A percentile compares a stretch with the other conserved stretches of the same genome.
Evolutionary conservation across 30 jellyfish, hydroid and myxozoan species (phyloP).

Genomic region (Aurelia aurita complex sp. Pacific): DNA sequence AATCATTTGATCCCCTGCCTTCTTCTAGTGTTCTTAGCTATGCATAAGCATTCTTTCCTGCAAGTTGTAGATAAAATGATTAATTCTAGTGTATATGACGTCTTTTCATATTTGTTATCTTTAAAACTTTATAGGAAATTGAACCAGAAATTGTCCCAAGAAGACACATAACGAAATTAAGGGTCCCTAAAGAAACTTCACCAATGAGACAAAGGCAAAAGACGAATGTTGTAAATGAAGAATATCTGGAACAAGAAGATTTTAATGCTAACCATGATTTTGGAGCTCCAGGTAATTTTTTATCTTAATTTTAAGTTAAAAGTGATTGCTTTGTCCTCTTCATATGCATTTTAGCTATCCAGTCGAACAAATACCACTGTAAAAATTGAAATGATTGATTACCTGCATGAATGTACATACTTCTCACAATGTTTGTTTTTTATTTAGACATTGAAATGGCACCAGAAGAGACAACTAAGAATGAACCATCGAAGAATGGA

Average conservation of each 20-base stretch:
- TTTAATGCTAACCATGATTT: not conserved
- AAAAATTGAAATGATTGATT: no score
- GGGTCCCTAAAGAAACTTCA: conserved; percentile 22
- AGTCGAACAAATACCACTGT: no score
- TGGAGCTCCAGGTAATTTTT: not conserved
- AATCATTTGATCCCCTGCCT: no score
- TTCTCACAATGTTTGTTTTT: not conserved
- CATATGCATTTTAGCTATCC: no score
- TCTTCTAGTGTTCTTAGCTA: no score
- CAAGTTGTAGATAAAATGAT: no score
- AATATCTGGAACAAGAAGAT: not conserved
- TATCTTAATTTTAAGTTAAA: not conserved
- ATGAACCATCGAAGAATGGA: not conserved
- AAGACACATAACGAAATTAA: conserved; percentile 25
- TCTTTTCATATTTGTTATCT: not conserved
- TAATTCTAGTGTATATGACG: no score
- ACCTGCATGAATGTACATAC: no score
- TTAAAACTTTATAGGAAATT: not conserved
- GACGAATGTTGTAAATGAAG: not conserved
- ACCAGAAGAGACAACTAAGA: not conserved
- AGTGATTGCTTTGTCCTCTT: no score
- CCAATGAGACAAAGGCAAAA: conserved; percentile 1
- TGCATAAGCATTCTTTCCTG: no score
- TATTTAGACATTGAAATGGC: not conserved
- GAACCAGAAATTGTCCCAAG: conserved; percentile 6